phyloP scores from a whole-genome alignment of 2,113 vertebrate species.

The Kryptolebias marmoratus region DNA sequence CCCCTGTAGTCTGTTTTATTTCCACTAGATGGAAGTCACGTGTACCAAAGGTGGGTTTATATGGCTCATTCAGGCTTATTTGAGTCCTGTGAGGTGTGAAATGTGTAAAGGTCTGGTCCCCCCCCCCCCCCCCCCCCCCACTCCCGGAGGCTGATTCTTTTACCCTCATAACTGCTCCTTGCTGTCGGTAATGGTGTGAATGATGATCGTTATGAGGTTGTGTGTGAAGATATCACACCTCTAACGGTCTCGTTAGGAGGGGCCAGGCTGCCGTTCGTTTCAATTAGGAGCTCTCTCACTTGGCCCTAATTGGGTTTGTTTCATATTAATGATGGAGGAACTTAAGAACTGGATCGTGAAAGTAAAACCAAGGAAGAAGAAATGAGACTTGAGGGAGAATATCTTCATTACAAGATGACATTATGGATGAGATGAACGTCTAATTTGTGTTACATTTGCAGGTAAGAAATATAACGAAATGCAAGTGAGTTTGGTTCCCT shows the following conservation, averaged over 20 bases:
- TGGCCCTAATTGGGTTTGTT: conserved; percentile 48
- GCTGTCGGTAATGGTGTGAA: conserved; percentile 31
- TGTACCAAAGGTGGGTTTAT: neutral
- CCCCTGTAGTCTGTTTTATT: conserved; percentile 31
- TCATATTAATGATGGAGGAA: conserved; percentile 54
- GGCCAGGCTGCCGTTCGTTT: conserved; percentile 59
- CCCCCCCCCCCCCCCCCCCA: too few relatives aligned
- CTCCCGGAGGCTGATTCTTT: neutral
- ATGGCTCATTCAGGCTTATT: neutral
- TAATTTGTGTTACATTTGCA: too few relatives aligned
- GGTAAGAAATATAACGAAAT: too few relatives aligned
- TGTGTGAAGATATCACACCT: conserved; percentile 32
- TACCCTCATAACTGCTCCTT: conserved; percentile 2
- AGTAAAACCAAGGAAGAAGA: too few relatives aligned
- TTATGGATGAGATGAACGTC: too few relatives aligned
- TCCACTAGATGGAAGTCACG: conserved; percentile 61
- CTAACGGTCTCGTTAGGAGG: conserved; percentile 51
- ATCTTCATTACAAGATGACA: too few relatives aligned
- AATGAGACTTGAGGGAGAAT: too few relatives aligned
- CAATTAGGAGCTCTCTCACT: conserved; percentile 44
- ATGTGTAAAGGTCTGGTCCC: conserved; percentile 14
- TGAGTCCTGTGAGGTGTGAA: conserved; percentile 2
- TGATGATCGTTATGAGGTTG: conserved; percentile 32
- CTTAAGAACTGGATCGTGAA: too few relatives aligned
- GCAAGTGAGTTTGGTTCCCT: too few relatives aligned